A percentile compares a stretch with the other conserved stretches of the same genome.
Evolutionary conservation across 2,888 invertebrate genomes (phyloP).

Genomic region (Macrophya annulata): DNA sequence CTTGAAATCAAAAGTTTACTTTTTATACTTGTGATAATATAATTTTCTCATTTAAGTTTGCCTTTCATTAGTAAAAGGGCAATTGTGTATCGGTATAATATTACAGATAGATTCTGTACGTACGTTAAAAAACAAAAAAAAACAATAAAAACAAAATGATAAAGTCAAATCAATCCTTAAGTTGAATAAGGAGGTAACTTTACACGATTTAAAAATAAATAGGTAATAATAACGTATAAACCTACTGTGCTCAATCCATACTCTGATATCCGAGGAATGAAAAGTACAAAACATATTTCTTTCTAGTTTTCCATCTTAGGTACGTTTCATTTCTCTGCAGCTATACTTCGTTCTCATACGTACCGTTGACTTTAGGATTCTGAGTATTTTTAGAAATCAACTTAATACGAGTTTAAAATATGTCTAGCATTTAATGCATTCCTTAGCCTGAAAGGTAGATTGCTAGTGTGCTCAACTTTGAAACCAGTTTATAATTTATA

Average conservation of each 20-base stretch:
- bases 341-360: slow-evolving; percentile 55
- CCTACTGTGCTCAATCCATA: slow-evolving; percentile 69
- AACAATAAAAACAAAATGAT: no score
- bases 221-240: slow-evolving; percentile 45
- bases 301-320: slow-evolving; percentile 57
- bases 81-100: slow-evolving; percentile 47
- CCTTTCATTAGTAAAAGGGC: slow-evolving; percentile 54
- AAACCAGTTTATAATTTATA: slow-evolving; percentile 24
- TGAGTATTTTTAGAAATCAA: slow-evolving; percentile 46
- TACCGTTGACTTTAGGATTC: slow-evolving; percentile 54
- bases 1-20: slow-evolving; percentile 74
- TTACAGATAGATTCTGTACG: slow-evolving; percentile 48
- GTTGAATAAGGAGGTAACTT: slow-evolving; percentile 6
- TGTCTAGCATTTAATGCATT: slow-evolving; percentile 56
- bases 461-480: slow-evolving; percentile 52
- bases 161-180: slow-evolving; percentile 39
- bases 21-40: slow-evolving; percentile 72
- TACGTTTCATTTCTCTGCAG: slow-evolving; percentile 61
- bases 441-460: slow-evolving; percentile 55
- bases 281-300: slow-evolving; percentile 74
- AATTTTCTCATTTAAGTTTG: slow-evolving; percentile 68
- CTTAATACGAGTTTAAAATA: slow-evolving; percentile 26
- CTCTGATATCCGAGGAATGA: slow-evolving; percentile 63
- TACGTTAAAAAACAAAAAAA: not conserved
- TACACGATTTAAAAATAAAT: slow-evolving; percentile 42